phyloP scores from a whole-genome alignment of 2,113 vertebrate genomes.

The Tenrec ecaudatus region DNA sequence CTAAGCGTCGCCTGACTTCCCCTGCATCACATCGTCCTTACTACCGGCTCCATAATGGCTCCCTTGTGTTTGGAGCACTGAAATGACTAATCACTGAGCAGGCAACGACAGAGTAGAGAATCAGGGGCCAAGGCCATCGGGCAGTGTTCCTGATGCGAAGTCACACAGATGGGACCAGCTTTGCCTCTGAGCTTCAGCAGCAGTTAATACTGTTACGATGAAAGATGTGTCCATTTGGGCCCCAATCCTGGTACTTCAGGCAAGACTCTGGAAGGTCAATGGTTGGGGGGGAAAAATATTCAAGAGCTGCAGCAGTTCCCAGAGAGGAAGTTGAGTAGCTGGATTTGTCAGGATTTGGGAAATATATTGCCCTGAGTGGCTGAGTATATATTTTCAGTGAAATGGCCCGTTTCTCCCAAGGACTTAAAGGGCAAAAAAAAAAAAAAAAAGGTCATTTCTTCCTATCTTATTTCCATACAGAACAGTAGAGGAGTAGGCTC shows the following conservation, averaged over 20 bases:
- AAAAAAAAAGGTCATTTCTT: constrained; percentile 36
- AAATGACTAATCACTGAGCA: constrained; percentile 42
- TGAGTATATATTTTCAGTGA: background rate
- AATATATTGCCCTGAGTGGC: background rate
- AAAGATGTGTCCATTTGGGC: constrained; percentile 52
- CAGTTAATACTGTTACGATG: constrained; percentile 38
- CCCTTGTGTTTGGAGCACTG: background rate
- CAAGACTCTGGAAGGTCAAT: constrained; percentile 44
- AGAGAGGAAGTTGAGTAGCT: background rate
- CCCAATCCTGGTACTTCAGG: background rate
- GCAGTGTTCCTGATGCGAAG: constrained; percentile 13
- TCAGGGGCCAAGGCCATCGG: background rate
- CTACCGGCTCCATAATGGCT: constrained; percentile 12
- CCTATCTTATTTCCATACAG: background rate
- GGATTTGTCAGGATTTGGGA: constrained; percentile 33
- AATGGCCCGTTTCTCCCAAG: constrained; percentile 40
- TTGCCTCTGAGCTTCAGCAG: background rate
- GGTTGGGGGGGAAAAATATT: background rate
- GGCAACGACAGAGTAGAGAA: background rate
- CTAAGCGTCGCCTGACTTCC: background rate
- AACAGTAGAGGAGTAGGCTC: background rate
- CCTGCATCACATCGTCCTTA: background rate
- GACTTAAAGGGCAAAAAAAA: constrained; percentile 33
- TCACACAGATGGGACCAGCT: background rate
- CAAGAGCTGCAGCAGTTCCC: constrained; percentile 13